These are phyloP conservation scores for Campylomormyrus tamandua DNA, from an alignment of 2,113 vertebrate species.

Conservation along the genomic window DNA sequence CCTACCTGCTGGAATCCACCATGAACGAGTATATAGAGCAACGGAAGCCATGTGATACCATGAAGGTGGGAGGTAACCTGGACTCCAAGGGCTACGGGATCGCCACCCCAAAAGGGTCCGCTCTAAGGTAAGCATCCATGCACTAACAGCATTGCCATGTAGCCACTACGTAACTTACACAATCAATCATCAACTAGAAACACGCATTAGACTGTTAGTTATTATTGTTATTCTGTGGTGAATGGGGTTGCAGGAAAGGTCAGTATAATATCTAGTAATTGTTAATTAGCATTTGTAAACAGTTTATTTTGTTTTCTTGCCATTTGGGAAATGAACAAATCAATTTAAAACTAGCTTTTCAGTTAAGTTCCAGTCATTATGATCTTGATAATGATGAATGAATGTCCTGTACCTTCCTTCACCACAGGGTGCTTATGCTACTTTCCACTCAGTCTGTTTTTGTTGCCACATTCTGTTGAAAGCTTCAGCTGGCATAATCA, in stretches of 20 bases:
- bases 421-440: neutral
- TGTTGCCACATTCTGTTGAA: neutral
- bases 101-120: slow-evolving; percentile 93
- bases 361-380: neutral
- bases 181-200: neutral
- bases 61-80: slow-evolving; percentile 99
- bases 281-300: neutral
- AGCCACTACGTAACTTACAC: neutral
- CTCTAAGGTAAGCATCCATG: slow-evolving; percentile 78
- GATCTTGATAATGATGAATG: neutral
- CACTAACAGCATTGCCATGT: neutral
- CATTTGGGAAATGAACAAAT: neutral
- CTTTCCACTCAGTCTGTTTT: neutral
- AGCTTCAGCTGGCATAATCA: neutral
- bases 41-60: slow-evolving; percentile 93
- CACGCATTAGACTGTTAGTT: neutral
- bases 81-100: slow-evolving; percentile 99
- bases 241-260: neutral
- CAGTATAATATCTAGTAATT: neutral
- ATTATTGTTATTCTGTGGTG: slow-evolving; percentile 1
- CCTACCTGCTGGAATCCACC: slow-evolving; percentile 95
- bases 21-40: slow-evolving; percentile 99
- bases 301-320: neutral
- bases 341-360: neutral
- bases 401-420: neutral